phyloP scores from a whole-genome alignment of 2,797 vertebrate species.

The Miichthys miiuy region DNA sequence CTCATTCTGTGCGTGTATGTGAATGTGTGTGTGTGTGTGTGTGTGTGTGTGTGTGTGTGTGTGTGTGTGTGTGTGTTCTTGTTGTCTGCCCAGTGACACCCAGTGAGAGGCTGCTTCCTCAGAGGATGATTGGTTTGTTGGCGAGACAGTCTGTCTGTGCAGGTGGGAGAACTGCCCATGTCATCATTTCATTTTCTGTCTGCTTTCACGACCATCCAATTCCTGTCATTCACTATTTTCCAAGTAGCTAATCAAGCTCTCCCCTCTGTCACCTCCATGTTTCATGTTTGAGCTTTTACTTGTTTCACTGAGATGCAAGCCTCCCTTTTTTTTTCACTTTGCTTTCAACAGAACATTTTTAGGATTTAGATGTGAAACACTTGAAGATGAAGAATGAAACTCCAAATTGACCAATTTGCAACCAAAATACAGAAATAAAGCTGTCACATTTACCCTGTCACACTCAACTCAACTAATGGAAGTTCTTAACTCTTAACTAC shows the following conservation, averaged over 20 bases:
- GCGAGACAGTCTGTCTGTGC: conserved; percentile 60
- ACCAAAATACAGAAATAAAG: neutral
- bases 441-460: neutral
- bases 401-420: neutral
- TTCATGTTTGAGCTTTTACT: conserved; percentile 36
- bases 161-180: conserved; percentile 73
- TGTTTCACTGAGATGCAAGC: conserved; percentile 7
- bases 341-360: neutral
- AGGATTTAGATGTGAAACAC: neutral
- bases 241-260: conserved; percentile 52
- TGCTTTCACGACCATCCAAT: conserved; percentile 57
- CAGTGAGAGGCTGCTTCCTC: conserved; percentile 70
- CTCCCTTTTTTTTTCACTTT: neutral
- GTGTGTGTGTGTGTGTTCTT: conserved; percentile 44
- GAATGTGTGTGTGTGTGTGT: conserved; percentile 29
- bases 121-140: conserved; percentile 74
- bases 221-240: conserved; percentile 58
- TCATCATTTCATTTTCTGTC: conserved; percentile 70
- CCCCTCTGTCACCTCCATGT: conserved; percentile 21
- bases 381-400: neutral
- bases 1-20: conserved; percentile 28
- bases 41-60: conserved; percentile 27
- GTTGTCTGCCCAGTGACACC: conserved; percentile 77
- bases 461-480: neutral
- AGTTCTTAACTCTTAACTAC: neutral